Base-by-base conservation (phyloP, 2,797 vertebrate species). In the Alcedo atthis region DNA sequence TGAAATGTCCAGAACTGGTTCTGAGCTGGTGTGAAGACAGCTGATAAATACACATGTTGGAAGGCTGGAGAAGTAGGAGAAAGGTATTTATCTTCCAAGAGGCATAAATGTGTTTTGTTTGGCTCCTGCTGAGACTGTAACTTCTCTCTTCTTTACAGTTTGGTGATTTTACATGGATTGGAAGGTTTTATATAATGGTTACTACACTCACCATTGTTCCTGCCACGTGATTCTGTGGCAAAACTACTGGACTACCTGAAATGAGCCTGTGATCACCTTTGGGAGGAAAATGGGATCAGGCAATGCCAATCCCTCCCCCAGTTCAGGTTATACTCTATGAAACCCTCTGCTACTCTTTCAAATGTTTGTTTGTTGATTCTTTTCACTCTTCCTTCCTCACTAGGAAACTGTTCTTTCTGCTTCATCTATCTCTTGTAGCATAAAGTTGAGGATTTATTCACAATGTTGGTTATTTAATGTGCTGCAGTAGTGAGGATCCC, bases 61-160 rank as follows among this genome's bases (percentile, higher is more conserved):
- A 63, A 88, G 48, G 9, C 26, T 40, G 48, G 12, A 74, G 9
- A 89, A 81, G 43, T 22, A 43, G 46, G 63, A 81, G 75, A 86
- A 94, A 93, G 81, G 81, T 70, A 88, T 42, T 90, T 85, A 79
- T 86, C 76, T 82, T 83, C 40, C 32, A 69, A 88, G 71, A 77
- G 55, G 48, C 53, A 57, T 30, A 62, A 35, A 35, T 35, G 21
- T 84, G 66, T 89, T 93, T 77, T 75, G 42, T 30, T 83, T 92
- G 85, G 62, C 55, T 71, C 26, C 24, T 55, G 58, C 63, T 58
- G 51, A n/a, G 77, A 51, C 49, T 4, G 5, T 53, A 82, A 76
- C 45, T 69, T 66, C 59, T 78, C 20, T 62, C 21, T 69, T 84
- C 46, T 71, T 71, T 46, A 58, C 2, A 4, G 25, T 78, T 74